Percentiles rank a stretch among this genome's conserved stretches.
Evolutionary conservation across 2,797 vertebrate genomes (phyloP).

Genomic region (Phoebastria nigripes): DNA sequence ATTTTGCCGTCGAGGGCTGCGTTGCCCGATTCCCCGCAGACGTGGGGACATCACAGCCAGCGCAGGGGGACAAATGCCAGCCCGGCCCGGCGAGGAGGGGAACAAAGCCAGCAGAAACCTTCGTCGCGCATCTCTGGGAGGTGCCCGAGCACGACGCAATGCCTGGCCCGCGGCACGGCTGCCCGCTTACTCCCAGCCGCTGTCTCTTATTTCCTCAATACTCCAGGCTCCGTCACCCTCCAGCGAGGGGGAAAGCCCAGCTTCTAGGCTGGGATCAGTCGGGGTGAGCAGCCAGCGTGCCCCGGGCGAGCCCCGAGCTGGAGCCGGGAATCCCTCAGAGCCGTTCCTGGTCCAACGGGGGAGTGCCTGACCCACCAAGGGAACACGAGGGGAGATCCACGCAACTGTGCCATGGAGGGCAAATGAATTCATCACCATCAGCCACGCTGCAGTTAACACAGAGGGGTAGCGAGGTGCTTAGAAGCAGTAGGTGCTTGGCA

Average conservation of each 20-base stretch:
- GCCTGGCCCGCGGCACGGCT: neutral
- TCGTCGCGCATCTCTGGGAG: rapidly evolving
- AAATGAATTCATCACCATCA: neutral
- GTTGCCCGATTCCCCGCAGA: rapidly evolving
- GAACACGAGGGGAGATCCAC: neutral
- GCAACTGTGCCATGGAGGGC: rapidly evolving
- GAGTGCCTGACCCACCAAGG: neutral
- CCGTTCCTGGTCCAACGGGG: rapidly evolving
- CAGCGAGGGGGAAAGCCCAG: rapidly evolving
- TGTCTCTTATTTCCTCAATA: neutral
- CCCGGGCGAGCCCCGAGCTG: neutral
- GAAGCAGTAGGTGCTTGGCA: neutral
- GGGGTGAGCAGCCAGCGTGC: neutral
- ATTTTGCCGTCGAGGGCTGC: neutral
- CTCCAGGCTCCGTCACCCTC: neutral
- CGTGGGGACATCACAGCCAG: rapidly evolving
- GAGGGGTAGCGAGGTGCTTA: neutral
- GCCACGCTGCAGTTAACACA: neutral
- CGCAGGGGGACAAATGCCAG: neutral
- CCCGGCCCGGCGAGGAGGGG: rapidly evolving
- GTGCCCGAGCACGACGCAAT: rapidly evolving
- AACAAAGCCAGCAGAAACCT: neutral
- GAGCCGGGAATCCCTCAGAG: neutral
- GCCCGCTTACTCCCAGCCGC: rapidly evolving
- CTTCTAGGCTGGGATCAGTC: neutral